phyloP scores from a whole-genome alignment of 2,113 vertebrate genomes.

The Salvelinus namaycush region DNA sequence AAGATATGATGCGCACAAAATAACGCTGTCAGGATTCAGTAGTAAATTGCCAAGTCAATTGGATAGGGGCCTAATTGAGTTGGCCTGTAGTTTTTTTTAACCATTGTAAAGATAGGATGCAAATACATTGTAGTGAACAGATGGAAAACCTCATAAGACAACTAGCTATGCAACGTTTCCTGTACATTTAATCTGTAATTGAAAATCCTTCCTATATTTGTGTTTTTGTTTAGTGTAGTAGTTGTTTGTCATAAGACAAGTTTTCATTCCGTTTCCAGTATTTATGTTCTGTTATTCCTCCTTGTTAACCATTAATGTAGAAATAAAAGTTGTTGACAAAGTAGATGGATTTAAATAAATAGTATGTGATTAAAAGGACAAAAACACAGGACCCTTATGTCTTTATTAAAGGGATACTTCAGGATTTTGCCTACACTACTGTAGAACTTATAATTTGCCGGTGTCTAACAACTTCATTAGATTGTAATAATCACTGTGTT shows the following conservation, averaged over 20 bases:
- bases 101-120: not conserved
- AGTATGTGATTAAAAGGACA: too few relatives aligned
- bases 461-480: too few relatives aligned
- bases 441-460: too few relatives aligned
- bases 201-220: not conserved
- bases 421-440: too few relatives aligned
- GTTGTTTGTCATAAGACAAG: not conserved
- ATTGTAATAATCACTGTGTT: too few relatives aligned
- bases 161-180: not conserved
- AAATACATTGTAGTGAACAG: not conserved
- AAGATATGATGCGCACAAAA: conserved; percentile 64
- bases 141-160: not conserved
- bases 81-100: not conserved
- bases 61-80: not conserved
- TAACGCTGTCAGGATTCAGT: not conserved
- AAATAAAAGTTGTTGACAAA: too few relatives aligned
- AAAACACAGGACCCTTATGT: too few relatives aligned
- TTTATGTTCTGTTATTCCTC: not conserved
- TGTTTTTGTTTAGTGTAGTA: not conserved
- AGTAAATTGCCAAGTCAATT: conserved; percentile 12
- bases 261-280: not conserved
- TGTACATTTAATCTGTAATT: not conserved
- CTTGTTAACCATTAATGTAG: too few relatives aligned
- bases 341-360: too few relatives aligned
- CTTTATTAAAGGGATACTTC: too few relatives aligned